phyloP scores from a whole-genome alignment of 2,113 vertebrate genomes.

The Pitta sordida region DNA sequence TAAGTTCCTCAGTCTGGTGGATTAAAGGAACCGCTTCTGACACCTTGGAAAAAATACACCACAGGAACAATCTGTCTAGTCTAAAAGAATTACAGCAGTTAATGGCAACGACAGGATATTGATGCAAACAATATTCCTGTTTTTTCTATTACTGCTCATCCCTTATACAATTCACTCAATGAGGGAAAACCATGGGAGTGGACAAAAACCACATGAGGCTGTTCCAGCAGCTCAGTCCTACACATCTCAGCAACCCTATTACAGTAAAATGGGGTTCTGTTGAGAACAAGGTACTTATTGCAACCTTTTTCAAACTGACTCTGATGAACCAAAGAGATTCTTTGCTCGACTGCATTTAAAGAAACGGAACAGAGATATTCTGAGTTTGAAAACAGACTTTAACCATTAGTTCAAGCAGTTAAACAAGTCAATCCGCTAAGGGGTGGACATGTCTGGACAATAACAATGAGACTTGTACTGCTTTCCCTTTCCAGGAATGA shows the following conservation, averaged over 20 bases:
- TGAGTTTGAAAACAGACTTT: neutral
- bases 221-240: neutral
- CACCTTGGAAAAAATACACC: neutral
- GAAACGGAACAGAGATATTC: neutral
- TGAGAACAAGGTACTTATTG: neutral
- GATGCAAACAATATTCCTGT: neutral
- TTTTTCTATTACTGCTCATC: neutral
- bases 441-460: neutral
- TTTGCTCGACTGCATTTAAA: neutral
- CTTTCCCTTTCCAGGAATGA: neutral
- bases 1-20: neutral
- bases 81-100: neutral
- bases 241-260: neutral
- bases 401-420: neutral
- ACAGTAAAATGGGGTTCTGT: neutral
- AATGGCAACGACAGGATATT: neutral
- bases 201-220: neutral
- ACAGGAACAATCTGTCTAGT: neutral
- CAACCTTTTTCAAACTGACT: neutral
- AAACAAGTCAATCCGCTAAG: neutral
- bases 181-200: neutral
- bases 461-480: neutral
- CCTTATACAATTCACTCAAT: neutral
- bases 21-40: neutral
- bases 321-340: neutral